phyloP scores from a whole-genome alignment of 2,797 vertebrate species.

The Diceros bicornis region DNA sequence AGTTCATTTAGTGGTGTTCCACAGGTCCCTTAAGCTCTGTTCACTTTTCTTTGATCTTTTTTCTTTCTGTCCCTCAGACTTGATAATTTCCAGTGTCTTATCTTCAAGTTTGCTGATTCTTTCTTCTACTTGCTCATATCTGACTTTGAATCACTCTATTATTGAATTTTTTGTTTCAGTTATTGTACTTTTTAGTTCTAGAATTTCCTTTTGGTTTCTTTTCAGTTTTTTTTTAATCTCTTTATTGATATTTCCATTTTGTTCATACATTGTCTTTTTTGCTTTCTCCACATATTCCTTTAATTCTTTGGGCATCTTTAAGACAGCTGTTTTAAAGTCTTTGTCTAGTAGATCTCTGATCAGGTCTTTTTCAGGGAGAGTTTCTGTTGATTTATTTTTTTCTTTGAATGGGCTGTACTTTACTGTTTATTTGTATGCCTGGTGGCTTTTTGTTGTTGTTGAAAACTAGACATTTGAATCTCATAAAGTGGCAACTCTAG shows the following conservation, averaged over 20 bases:
- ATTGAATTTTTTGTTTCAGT: background rate
- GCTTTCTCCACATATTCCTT: background rate
- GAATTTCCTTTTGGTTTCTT: background rate
- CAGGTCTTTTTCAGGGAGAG: background rate
- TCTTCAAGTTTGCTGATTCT: too few relatives aligned
- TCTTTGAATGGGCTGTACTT: too few relatives aligned
- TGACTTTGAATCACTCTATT: background rate
- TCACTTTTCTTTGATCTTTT: too few relatives aligned
- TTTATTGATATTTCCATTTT: background rate
- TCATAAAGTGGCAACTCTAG: too few relatives aligned
- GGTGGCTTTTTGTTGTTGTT: too few relatives aligned
- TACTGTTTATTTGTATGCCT: too few relatives aligned
- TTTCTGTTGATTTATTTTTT: too few relatives aligned
- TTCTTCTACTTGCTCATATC: too few relatives aligned
- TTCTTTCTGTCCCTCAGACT: too few relatives aligned
- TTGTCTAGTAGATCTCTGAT: background rate
- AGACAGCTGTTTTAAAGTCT: background rate
- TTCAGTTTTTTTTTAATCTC: background rate
- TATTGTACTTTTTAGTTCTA: background rate
- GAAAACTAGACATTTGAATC: too few relatives aligned
- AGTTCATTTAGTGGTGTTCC: background rate
- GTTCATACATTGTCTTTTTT: background rate
- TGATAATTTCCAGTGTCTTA: too few relatives aligned
- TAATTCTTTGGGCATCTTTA: background rate
- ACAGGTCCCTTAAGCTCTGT: background rate